Evolutionary conservation across 1,140 invertebrate genomes (phyloP).

Genomic region (Microplitis mediator): DNA sequence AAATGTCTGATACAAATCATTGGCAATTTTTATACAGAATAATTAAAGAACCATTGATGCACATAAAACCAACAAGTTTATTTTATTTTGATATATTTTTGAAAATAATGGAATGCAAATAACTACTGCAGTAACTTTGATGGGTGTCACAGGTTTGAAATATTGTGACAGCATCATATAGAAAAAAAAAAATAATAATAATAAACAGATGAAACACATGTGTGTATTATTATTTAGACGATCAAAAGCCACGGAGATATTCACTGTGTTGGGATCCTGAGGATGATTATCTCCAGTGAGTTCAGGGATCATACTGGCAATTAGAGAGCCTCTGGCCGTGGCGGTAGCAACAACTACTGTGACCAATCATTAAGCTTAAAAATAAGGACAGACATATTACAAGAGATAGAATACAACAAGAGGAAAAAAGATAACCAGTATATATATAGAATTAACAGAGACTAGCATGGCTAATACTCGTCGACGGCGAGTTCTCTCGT

Average conservation of each 20-base stretch:
- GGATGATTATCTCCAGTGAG: slow-evolving; percentile 27
- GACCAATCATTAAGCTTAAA: background rate
- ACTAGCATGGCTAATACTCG: slow-evolving; percentile 6
- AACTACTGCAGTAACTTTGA: too few relatives aligned
- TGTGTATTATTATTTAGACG: background rate
- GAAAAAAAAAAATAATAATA: background rate
- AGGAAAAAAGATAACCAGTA: background rate
- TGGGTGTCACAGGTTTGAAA: too few relatives aligned
- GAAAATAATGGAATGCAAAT: background rate
- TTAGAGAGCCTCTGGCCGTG: slow-evolving; percentile 23
- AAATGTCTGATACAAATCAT: too few relatives aligned
- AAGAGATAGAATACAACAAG: background rate
- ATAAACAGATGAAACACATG: background rate
- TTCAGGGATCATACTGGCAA: slow-evolving; percentile 27
- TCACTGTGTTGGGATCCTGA: background rate
- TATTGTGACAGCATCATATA: background rate
- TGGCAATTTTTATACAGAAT: too few relatives aligned
- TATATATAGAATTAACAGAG: background rate
- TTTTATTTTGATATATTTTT: background rate
- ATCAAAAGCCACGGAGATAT: background rate
- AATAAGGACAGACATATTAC: background rate
- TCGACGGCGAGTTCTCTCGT: background rate
- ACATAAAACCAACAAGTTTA: background rate
- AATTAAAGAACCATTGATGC: background rate
- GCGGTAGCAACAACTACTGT: slow-evolving; percentile 3